Base-by-base conservation (phyloP, 2,888 invertebrate species). In the Sphinx pinastri region DNA sequence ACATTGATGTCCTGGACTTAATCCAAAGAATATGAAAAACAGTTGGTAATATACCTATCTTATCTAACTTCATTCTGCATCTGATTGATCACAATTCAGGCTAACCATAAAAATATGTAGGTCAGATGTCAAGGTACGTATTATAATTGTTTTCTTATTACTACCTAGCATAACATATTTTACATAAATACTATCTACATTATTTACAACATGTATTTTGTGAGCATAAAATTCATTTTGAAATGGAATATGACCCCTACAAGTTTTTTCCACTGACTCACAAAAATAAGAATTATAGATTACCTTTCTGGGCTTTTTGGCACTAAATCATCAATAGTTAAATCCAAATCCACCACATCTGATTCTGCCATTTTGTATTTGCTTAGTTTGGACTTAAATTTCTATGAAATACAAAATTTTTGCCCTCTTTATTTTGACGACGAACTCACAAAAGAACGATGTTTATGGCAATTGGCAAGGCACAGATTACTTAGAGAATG, bases 221-320 rank as follows among this genome's bases (percentile, higher is more conserved):
- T 7, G 38, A 2, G 38, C 38, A 38, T 38, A 38, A 19, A 55
- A 11, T n/a, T 13, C 19, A 38, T 38, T 54, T 52, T 25, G 31
- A 54, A n/a, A 54, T 16, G 31, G 31, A 58, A 55, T 13, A 67
- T 51, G 55, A 51, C 67, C 67, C 14, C 25, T 25, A 25, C 25
- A 25, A 47, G 45, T 16, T 54, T 69, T 19, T 63, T 54, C 47
- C 14, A 54, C 60, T 59, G 52, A 71, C 51, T 19, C 49, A 63
- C 54, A 14, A 14, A 51, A 63, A 51, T 57, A 68, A 54, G 45
- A 6, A 38, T 19, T 51, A 67, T 16, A 57, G 57, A 57, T 68
- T 90, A 93, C 94, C 93, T 93, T 88, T 94, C 94, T 63, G 92
- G 90, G 82, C 93, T 93, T 83, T 94, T 94, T 69, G 94, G 93